phyloP scores from a whole-genome alignment of 2,888 invertebrate species.

The Pollenia labialis region DNA sequence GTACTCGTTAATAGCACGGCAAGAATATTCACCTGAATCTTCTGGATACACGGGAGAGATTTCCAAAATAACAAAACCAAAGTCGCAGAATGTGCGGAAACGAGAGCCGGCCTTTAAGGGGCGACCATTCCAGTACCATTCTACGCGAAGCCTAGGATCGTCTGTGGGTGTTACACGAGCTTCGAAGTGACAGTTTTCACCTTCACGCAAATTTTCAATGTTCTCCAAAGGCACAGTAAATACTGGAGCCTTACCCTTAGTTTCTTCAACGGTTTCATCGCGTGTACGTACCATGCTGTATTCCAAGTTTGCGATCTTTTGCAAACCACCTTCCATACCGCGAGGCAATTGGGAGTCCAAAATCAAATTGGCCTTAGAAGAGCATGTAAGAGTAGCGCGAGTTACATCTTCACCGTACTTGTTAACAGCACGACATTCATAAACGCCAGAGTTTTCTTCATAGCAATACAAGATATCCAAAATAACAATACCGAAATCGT shows the following conservation, averaged over 20 bases:
- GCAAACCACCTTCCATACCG: constrained; percentile 97
- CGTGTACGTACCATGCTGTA: constrained; percentile 92
- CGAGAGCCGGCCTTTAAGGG: constrained; percentile 94
- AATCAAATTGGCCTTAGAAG: constrained; percentile 94
- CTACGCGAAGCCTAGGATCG: constrained; percentile 95
- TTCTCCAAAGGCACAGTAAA: constrained; percentile 95
- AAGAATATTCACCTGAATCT: constrained; percentile 96
- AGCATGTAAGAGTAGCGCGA: constrained; percentile 92
- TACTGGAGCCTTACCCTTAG: constrained; percentile 93
- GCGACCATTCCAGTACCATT: constrained; percentile 98
- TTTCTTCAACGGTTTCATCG: constrained; percentile 90
- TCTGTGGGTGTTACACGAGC: constrained; percentile 94
- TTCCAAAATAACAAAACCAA: constrained; percentile 98
- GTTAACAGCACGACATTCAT: constrained; percentile 96
- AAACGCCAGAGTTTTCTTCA: constrained; percentile 97
- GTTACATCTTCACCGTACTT: constrained; percentile 95
- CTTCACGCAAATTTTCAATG: constrained; percentile 93
- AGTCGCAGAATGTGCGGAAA: constrained; percentile 98
- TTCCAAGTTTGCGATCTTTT: constrained; percentile 96
- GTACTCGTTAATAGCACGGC: constrained; percentile 94
- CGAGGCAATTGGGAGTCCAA: constrained; percentile 96
- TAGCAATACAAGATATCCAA: constrained; percentile 97
- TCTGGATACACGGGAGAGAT: constrained; percentile 98
- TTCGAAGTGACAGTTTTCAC: constrained; percentile 96
- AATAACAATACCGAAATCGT: constrained; percentile 98